Evolutionary conservation across 2,888 invertebrate genomes (phyloP).

Genomic region (Ormyrus pomaceus): DNA sequence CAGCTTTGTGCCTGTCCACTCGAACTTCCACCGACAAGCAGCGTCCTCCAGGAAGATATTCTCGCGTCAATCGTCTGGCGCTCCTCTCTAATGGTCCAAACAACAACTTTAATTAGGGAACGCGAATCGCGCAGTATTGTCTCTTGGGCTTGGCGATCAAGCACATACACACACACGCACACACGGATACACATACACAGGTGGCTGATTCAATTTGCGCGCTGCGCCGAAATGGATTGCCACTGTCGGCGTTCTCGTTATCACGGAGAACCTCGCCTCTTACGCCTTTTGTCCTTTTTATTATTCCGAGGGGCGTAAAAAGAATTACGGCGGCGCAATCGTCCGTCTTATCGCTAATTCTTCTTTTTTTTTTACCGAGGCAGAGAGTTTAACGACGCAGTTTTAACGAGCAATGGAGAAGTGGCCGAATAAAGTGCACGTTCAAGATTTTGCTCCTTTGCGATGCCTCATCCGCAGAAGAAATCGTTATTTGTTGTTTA

Average conservation of each 20-base stretch:
- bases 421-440: background rate
- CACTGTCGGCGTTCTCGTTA: constrained; percentile 7
- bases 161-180: background rate
- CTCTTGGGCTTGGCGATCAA: background rate
- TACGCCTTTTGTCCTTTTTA: background rate
- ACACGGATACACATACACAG: background rate
- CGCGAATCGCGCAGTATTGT: constrained; percentile 14
- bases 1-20: background rate
- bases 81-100: constrained; percentile 25
- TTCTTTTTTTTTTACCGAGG: constrained; percentile 1
- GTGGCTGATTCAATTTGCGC: constrained; percentile 21
- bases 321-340: constrained; percentile 3
- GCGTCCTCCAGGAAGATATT: background rate
- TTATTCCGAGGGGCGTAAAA: background rate
- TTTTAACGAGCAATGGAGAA: constrained; percentile 27
- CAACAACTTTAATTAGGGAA: constrained; percentile 43
- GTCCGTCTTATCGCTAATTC: constrained; percentile 23
- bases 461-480: background rate
- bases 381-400: background rate
- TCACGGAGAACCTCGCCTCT: background rate
- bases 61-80: background rate
- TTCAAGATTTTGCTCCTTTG: background rate
- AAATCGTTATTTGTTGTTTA: too few relatives aligned
- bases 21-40: background rate
- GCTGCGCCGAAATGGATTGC: constrained; percentile 19